These are phyloP conservation scores for Desmophyllum pertusum DNA, from an alignment of 92 coral and sea anemone species.

Conservation along the genomic window DNA sequence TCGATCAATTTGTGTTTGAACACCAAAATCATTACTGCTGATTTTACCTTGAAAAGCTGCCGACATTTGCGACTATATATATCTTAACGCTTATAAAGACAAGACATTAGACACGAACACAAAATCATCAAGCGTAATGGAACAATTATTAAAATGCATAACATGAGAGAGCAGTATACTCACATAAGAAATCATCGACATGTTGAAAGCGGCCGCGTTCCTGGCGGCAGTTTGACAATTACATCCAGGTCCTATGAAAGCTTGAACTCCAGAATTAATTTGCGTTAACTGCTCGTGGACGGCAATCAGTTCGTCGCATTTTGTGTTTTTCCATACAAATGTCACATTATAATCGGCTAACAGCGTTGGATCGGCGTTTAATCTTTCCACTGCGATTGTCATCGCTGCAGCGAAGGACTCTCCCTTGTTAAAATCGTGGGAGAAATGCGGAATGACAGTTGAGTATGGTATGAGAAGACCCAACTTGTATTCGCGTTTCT, in stretches of 20 bases:
- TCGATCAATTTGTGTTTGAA: neutral
- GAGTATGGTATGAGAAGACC: constrained; percentile 79
- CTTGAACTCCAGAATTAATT: constrained; percentile 69
- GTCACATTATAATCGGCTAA: constrained; percentile 84
- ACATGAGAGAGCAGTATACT: constrained; percentile 47
- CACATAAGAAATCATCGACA: constrained; percentile 77
- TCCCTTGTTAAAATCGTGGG: constrained; percentile 57
- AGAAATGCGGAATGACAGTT: constrained; percentile 39
- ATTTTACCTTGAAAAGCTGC: neutral
- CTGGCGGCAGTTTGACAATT: constrained; percentile 81
- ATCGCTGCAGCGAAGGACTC: constrained; percentile 82
- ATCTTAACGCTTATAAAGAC: constrained; percentile 5
- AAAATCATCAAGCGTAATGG: neutral
- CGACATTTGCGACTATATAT: neutral
- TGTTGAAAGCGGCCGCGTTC: constrained; percentile 85
- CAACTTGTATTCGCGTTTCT: constrained; percentile 71
- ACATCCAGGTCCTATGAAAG: constrained; percentile 87
- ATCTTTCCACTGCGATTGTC: constrained; percentile 83
- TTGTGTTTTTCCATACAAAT: constrained; percentile 84
- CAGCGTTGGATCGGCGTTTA: constrained; percentile 76
- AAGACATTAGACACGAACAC: neutral
- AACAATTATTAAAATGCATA: constrained; percentile 4
- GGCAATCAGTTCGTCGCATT: constrained; percentile 69
- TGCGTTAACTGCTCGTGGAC: constrained; percentile 69
- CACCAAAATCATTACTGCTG: neutral